A percentile compares a stretch with the other conserved stretches of the same genome.
Evolutionary conservation across 2,797 vertebrate species (phyloP).

Genomic region (Ataeniobius toweri): DNA sequence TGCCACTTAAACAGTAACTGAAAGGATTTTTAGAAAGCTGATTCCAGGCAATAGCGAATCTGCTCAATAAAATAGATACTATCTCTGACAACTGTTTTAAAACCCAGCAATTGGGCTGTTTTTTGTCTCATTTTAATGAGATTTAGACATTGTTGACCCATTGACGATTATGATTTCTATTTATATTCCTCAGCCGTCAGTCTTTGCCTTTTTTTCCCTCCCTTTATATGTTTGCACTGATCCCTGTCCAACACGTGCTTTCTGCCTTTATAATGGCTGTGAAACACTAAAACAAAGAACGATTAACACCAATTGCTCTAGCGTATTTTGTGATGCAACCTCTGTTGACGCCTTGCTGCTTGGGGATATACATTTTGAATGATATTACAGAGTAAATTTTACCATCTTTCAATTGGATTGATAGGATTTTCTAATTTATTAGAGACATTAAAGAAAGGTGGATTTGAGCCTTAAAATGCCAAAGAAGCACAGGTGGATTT

Average conservation of each 20-base stretch:
- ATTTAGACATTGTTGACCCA: neutral
- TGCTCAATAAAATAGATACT: neutral
- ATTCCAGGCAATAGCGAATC: neutral
- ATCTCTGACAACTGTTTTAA: neutral
- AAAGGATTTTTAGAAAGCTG: conserved; percentile 3
- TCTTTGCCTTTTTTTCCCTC: neutral
- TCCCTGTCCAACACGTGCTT: neutral
- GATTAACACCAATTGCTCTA: neutral
- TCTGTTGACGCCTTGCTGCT: neutral
- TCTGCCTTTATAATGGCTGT: neutral
- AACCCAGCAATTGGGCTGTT: neutral
- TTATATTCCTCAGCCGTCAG: neutral
- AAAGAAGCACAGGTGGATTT: too few relatives aligned
- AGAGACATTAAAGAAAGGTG: too few relatives aligned
- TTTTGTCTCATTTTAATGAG: neutral
- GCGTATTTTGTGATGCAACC: neutral
- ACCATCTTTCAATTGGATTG: neutral
- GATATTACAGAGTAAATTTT: too few relatives aligned
- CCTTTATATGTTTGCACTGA: neutral
- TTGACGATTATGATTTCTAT: neutral
- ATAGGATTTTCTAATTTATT: neutral
- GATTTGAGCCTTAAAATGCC: too few relatives aligned
- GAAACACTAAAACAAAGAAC: neutral
- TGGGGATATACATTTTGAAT: neutral
- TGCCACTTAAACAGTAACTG: neutral